Evolutionary conservation across 2,797 vertebrate genomes (phyloP), one percentile per base, ranked within the genome.

Genomic region (Vireo griseus): DNA sequence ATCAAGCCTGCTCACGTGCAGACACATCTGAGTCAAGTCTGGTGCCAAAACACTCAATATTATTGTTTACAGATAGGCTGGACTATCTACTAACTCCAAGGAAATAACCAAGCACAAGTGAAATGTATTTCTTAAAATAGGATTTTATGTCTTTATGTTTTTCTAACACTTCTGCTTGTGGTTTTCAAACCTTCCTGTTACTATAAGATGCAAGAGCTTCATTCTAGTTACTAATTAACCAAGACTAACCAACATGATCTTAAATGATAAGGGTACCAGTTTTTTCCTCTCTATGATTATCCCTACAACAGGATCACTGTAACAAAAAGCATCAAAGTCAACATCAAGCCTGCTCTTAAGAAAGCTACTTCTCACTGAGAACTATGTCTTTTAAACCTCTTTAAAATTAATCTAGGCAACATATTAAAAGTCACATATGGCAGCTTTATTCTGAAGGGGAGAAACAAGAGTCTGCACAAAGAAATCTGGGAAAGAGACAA

Each of bases 251-350:
- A 71, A 24, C 18, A 35, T 48, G 50, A 86, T 72, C 58, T 74
- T 54, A 63, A 82, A 57, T 26, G 5, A 65, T 68, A 86, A 69
- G 10, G 35, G 16, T 59, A 57, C 17, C 26, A 11, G 17, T 5
- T 75, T 73, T 63, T 63, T 25, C 16, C 7, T 10, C 28, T 10
- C 83, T 52, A 6, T 25, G 33, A 62, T 86, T 78, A 68, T 66
- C 71, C 62, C 51, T 69, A 42, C 67, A 89, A 73, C 13, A 85
- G 48, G 55, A 78, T 79, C 72, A 57, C 28, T 69, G 47, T 58
- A 76, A 65, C 40, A 82, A 92, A 82, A 77, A 79, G n/a, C 82
- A 93, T 83, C 86, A 94, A 90, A 93, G 82, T 83, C 86, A 86
- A 40, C 31, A 92, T 37, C 39, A 63, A 63, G 55, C 44, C 54